These are phyloP conservation scores for Serrognathus titanus DNA, from an alignment of 2,888 invertebrate genomes.

Conservation along the genomic window DNA sequence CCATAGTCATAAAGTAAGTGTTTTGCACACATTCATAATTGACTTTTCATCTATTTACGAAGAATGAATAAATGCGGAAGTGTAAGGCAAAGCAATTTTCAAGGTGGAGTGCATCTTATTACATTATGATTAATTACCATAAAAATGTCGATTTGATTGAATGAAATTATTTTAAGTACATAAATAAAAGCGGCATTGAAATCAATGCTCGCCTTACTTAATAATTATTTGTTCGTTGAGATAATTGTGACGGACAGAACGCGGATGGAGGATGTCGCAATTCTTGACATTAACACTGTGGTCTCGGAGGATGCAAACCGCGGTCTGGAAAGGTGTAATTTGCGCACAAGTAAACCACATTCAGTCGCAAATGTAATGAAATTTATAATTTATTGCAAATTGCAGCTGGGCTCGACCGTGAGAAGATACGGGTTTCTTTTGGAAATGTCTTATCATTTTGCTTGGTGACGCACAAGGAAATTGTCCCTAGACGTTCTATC, in stretches of 20 bases:
- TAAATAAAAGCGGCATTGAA: neutral
- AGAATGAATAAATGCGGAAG: no score
- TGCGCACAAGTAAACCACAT: neutral
- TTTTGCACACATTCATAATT: no score
- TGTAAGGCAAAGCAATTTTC: no score
- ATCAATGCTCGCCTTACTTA: neutral
- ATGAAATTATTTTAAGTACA: neutral
- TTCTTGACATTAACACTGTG: conserved; percentile 9
- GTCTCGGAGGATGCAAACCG: neutral
- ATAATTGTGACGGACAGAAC: neutral
- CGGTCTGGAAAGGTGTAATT: conserved; percentile 10
- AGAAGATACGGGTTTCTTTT: neutral
- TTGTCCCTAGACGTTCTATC: neutral
- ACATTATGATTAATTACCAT: no score
- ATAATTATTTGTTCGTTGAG: neutral
- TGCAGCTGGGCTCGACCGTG: neutral
- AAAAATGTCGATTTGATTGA: no score
- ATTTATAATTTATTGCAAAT: neutral
- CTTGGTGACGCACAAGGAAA: neutral
- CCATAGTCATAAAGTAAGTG: no score
- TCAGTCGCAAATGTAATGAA: conserved; percentile 2
- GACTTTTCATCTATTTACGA: no score
- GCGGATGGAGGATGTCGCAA: conserved; percentile 9
- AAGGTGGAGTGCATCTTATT: no score
- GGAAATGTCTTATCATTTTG: neutral